phyloP scores from a whole-genome alignment of 2,797 vertebrate genomes.

The Eidolon dupreanum region DNA sequence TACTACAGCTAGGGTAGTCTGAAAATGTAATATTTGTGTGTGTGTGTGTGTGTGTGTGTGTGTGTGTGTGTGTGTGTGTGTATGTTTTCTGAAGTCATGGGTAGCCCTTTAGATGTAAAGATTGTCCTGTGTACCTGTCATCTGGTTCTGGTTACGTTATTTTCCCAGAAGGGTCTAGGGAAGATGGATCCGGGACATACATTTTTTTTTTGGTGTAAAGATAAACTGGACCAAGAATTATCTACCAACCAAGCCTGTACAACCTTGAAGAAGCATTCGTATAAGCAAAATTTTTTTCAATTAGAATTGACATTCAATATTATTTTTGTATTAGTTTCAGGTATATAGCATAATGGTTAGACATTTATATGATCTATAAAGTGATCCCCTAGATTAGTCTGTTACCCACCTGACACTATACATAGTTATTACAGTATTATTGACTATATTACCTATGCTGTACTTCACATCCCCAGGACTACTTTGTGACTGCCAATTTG shows the following conservation, averaged over 20 bases:
- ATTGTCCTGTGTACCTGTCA: neutral
- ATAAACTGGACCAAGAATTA: neutral
- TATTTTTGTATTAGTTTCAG: too few species aligned
- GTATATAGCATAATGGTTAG: too few species aligned
- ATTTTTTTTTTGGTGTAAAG: constrained; percentile 24
- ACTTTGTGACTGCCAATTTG: too few species aligned
- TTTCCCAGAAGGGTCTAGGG: neutral
- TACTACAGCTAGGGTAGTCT: neutral
- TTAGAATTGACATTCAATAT: too few species aligned
- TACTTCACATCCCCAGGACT: too few species aligned
- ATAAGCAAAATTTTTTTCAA: neutral
- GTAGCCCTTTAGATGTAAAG: neutral
- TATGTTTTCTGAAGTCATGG: neutral
- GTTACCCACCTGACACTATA: too few species aligned
- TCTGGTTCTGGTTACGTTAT: neutral
- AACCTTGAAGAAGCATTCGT: neutral
- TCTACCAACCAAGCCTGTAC: neutral
- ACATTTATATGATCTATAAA: too few species aligned
- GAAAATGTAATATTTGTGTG: neutral
- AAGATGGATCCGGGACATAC: neutral
- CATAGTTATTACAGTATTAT: too few species aligned
- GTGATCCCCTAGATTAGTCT: too few species aligned
- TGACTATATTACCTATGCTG: too few species aligned
- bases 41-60: neutral
- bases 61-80: neutral